Evolutionary conservation across 2,888 invertebrate species (phyloP), one percentile per base, ranked within the genome.

Genomic region (Phalera bucephala): DNA sequence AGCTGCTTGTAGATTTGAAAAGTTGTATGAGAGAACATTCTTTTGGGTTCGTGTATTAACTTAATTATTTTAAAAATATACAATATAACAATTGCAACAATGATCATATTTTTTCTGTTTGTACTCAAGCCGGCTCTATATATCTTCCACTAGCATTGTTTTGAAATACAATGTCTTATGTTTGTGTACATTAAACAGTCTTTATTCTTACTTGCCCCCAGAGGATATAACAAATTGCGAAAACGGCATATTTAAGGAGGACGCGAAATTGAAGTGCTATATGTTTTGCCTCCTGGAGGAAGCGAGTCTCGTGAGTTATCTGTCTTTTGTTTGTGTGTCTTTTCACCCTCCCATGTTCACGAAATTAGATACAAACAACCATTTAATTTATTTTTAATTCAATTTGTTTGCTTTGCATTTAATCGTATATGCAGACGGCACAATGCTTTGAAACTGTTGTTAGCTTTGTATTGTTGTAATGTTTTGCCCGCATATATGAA

Each of bases 221-320:
- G 90, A 80, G 80, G 90, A 90, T 74, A 88, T 90, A 75, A 61
- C 70, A 73, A 89, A 90, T 82, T 90, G 90, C 72, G 89, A 89
- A 83, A 83, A 82, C 65, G 90, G 90, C 77, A 87, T 89, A 82
- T 90, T 90, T 83, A 87, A 90, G 76, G 89, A 90, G 68, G 88
- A 90, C 69, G 55, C 67, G 58, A 88, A 88, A 81, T 80, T 90
- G 78, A 88, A 89, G 80, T 88, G 90, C 81, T 90, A 90, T 76
- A 90, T 90, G 90, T 88, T 81, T 80, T 90, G 90, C 72, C 70
- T 90, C 48, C 45, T 90, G 73, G 90, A 89, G 61, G 90, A 88
- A 74, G 84, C 86, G 60, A 87, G 80, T 55, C 81, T 90, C 56
- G 89, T 90, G 72, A 89, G 90, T 85, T 66, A 66, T 70, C 59